Evolutionary conservation across 2,797 vertebrate species (phyloP).

Genomic region (Phataginus tricuspis): DNA sequence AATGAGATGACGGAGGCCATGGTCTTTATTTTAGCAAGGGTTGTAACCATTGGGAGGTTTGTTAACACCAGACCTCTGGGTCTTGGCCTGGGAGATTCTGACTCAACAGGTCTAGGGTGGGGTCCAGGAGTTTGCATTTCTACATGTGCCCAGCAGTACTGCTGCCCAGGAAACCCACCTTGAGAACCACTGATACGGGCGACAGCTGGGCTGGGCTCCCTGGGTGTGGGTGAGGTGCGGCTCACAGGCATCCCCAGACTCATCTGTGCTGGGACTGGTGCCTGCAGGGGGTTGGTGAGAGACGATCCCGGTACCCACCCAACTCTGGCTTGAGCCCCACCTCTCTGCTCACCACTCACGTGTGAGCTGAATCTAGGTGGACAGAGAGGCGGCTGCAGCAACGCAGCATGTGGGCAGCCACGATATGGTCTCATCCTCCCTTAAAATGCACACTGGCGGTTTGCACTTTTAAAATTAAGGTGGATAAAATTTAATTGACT

Average conservation of each 20-base stretch:
- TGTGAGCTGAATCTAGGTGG: too few species aligned
- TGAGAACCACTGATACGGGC: neutral
- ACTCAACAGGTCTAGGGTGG: neutral
- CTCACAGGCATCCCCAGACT: neutral
- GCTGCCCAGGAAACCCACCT: neutral
- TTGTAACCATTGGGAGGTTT: neutral
- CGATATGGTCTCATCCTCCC: fast-evolving
- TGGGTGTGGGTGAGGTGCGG: neutral
- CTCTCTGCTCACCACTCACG: too few species aligned
- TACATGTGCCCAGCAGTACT: neutral
- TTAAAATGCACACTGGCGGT: neutral
- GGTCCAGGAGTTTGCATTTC: neutral
- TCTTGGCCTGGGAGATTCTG: neutral
- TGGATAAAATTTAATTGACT: neutral
- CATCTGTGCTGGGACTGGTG: neutral
- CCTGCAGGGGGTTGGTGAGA: neutral
- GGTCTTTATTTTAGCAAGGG: neutral
- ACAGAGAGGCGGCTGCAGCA: neutral
- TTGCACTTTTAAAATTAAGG: neutral
- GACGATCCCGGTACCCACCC: too few species aligned
- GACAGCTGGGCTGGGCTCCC: neutral
- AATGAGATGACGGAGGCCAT: too few species aligned
- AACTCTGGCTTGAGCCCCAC: fast-evolving
- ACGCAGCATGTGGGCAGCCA: fast-evolving
- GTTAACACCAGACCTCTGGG: neutral